Evolutionary conservation across 2,888 invertebrate species (phyloP).

Genomic region (Ichneumon xanthorius): DNA sequence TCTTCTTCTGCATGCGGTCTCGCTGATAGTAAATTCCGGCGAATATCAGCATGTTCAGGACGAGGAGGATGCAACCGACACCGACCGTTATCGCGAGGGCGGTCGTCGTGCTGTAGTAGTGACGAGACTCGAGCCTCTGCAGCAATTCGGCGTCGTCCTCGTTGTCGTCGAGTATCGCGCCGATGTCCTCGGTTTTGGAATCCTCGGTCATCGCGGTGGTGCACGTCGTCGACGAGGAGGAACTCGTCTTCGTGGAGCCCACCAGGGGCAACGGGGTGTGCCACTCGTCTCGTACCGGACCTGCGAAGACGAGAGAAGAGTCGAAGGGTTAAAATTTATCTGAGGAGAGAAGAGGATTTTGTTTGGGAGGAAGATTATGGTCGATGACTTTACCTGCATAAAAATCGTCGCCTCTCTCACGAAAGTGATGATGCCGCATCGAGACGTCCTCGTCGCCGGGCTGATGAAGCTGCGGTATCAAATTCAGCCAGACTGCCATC

Average conservation of each 20-base stretch:
- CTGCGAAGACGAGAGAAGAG: conserved; percentile 66
- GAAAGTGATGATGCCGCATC: conserved; percentile 92
- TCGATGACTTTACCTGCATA: conserved; percentile 88
- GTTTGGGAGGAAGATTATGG: too few species aligned
- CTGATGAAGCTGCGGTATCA: conserved; percentile 94
- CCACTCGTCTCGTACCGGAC: conserved; percentile 83
- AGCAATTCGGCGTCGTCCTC: conserved; percentile 86
- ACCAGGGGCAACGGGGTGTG: conserved; percentile 82
- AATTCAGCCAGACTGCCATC: conserved; percentile 95
- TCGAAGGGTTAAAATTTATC: background rate
- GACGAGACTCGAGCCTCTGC: conserved; percentile 86
- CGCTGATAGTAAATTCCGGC: conserved; percentile 92
- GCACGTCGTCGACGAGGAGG: conserved; percentile 79
- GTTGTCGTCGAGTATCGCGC: conserved; percentile 81
- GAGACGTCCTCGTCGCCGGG: conserved; percentile 90
- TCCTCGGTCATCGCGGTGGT: conserved; percentile 78
- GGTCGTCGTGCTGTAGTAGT: conserved; percentile 90
- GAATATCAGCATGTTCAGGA: conserved; percentile 91
- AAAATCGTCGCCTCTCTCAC: conserved; percentile 90
- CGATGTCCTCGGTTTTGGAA: conserved; percentile 77
- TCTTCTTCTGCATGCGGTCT: conserved; percentile 86
- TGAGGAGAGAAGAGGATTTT: background rate
- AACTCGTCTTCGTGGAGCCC: conserved; percentile 78
- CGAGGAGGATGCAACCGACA: conserved; percentile 90
- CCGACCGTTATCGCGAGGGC: conserved; percentile 92